Evolutionary conservation across 2,888 invertebrate species (phyloP), one percentile per base, ranked within the genome.

Genomic region (Encarsia formosa): DNA sequence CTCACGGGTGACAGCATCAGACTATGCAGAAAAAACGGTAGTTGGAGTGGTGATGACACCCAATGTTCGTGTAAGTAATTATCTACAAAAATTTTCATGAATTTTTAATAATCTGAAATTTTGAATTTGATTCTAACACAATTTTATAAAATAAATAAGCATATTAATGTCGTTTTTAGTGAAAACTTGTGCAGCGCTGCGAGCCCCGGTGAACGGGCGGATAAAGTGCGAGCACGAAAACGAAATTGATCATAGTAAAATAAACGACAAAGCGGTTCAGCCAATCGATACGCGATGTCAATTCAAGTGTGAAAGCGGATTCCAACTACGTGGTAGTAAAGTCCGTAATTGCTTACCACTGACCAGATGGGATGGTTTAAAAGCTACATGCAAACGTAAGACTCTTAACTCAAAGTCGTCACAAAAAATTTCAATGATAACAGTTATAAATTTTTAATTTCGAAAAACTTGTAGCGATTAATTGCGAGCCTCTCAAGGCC

Each of bases 351-450:
- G 86, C 63, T 72, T 87, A 38, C 84, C 85, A 0, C 73, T 84
- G 38, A 81, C 83, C 0, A 77, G 80, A 64, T 87, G 86, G 86
- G 84, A 84, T 62, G 86, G 86, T 2, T 73, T 85, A 11, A 79
- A 79, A 56, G 79, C 82, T 1, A 76, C 80, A 41, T 87, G 86
- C 66, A 82, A 81, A 76, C 81, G 84, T 84, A 71, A 71, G 68
- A 24, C 37, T 18, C 29, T 6, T 11, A 15, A 23, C n/a, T n/a
- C n/a, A n/a, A n/a, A n/a, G n/a, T n/a, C n/a, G n/a, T n/a, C n/a
- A n/a, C n/a, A n/a, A n/a, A n/a, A n/a, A n/a, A n/a, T n/a, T 29
- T 42, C 26, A 11, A 26, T 26, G 26, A 8, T 26, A 11, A 26
- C 11, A 8, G 26, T 11, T 8, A 26, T 38, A 15, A 35, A 22